These are phyloP conservation scores for Oncorhynchus masou DNA, from an alignment of 2,113 vertebrate species.

Conservation along the genomic window DNA sequence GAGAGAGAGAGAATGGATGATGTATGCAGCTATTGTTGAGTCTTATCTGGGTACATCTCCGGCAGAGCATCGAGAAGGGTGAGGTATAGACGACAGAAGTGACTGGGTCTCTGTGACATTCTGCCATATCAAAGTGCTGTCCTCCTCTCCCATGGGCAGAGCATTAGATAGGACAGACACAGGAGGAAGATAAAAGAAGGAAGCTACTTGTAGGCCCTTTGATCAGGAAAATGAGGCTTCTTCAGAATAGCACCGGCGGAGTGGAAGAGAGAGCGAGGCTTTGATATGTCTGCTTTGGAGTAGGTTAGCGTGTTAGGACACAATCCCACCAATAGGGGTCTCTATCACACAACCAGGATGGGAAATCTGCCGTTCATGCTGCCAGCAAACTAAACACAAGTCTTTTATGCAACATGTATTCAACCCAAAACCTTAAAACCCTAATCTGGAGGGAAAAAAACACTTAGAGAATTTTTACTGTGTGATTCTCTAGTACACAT, in stretches of 20 bases:
- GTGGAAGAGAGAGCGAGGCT: background rate
- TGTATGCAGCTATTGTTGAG: background rate
- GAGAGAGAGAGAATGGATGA: background rate
- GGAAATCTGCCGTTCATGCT: background rate
- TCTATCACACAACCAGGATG: background rate
- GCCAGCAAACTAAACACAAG: background rate
- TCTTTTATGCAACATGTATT: too few species aligned
- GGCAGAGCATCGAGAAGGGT: background rate
- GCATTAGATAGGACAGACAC: background rate
- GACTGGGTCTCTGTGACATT: background rate
- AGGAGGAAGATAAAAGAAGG: background rate
- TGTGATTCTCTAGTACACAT: background rate
- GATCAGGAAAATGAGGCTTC: background rate
- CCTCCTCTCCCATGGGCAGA: background rate
- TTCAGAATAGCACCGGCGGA: background rate
- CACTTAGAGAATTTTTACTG: too few species aligned
- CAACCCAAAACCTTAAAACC: too few species aligned
- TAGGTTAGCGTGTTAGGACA: background rate
- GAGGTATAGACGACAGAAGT: background rate
- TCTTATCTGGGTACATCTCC: background rate
- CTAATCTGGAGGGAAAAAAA: too few species aligned
- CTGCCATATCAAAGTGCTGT: background rate
- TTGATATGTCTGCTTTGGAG: background rate
- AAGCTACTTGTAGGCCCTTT: background rate
- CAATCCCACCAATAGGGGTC: slow-evolving; percentile 5